Evolutionary conservation across 2,797 vertebrate genomes (phyloP), one percentile per base, ranked within the genome.

Genomic region (Propithecus deckenii): DNA sequence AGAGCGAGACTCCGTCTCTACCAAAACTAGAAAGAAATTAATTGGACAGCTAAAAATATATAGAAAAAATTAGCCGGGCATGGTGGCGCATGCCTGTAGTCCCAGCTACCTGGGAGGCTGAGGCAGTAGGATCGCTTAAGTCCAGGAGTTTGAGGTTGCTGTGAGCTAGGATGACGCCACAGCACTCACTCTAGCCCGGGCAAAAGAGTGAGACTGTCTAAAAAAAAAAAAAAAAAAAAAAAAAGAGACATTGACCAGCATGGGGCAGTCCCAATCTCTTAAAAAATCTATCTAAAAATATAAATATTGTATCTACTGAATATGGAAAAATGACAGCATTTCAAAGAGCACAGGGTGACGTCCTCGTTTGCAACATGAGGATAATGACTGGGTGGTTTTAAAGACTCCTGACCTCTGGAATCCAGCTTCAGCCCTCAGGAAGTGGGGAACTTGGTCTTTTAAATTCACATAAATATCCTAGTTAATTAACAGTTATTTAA

Each of bases 331-430:
- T 4, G 38, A 4, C 22, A 84, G 10, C 3, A 67, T 63, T 76
- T 91, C n/a, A 71, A 71, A 50, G 74, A 76, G 41, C 22, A 25
- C 63, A 55, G 43, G 0, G 22, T 25, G 38, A 43, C 17, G 22
- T 13, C 35, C 43, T 80, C 25, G 3, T 76, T 35, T 91, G 67
- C 76, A 63, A 78, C 57, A 63, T 5, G 5, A 46, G 38, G 32
- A 0, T 50, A 13, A 28, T 1, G 22, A 50, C 25, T 4, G 1
- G 20, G 46, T 15, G 0, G 17, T 25, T 8, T 50, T 23, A 32
- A 69, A 55, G 52, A 20, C 38, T 7, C 18, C 41, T 71, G 35
- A 71, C 30, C 41, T 81, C 67, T 12, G 50, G 13, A 69, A 32
- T 3, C 14, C 69, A 74, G 25, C 3, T 30, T 32, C 14, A 23